phyloP scores from a whole-genome alignment of 2,113 vertebrate genomes.

The Petromus typicus region DNA sequence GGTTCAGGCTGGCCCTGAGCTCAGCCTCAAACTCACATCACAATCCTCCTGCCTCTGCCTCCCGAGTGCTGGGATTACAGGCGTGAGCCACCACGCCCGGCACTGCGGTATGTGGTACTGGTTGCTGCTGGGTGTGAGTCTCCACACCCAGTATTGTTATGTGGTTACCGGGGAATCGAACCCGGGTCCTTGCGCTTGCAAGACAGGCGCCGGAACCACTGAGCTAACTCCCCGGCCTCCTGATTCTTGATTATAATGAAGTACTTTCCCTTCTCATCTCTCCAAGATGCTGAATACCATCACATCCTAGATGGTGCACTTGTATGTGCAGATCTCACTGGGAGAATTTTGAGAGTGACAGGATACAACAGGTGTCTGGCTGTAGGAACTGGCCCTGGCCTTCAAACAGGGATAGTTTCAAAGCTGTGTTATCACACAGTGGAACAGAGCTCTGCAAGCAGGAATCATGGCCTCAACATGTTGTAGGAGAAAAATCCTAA shows the following conservation, averaged over 20 bases:
- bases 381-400: constrained; percentile 90
- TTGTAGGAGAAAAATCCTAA: constrained; percentile 56
- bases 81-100: too few species aligned
- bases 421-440: constrained; percentile 77
- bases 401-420: constrained; percentile 86
- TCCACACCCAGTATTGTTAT: too few species aligned
- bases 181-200: too few species aligned
- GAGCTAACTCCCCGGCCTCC: too few species aligned
- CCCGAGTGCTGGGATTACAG: too few species aligned
- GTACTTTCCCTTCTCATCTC: constrained; percentile 61
- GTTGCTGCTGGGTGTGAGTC: too few species aligned
- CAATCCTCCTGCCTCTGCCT: too few species aligned
- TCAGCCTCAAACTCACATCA: too few species aligned
- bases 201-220: too few species aligned
- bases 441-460: constrained; percentile 81
- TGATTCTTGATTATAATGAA: constrained; percentile 51
- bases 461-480: constrained; percentile 81
- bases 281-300: constrained; percentile 79
- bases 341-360: constrained; percentile 83
- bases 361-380: constrained; percentile 86
- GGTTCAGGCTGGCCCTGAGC: too few species aligned
- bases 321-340: constrained; percentile 86
- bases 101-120: too few species aligned
- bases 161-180: too few species aligned
- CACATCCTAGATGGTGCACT: constrained; percentile 74